These are phyloP conservation scores for Phaenicophaeus curvirostris DNA, from an alignment of 2,797 vertebrate species.

Conservation along the genomic window DNA sequence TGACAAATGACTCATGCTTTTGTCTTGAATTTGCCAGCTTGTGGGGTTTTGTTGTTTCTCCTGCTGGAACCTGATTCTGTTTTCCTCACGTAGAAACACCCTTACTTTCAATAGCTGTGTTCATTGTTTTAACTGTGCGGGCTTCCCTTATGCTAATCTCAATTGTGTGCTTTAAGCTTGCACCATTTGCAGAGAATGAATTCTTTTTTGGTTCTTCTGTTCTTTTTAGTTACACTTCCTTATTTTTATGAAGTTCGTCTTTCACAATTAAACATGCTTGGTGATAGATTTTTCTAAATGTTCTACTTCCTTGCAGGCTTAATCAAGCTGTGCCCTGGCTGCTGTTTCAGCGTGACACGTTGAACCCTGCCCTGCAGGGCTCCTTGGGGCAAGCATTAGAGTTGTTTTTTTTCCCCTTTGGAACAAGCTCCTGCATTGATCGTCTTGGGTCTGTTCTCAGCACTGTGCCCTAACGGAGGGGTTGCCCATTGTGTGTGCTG, in stretches of 20 bases:
- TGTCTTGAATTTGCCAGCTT: background rate
- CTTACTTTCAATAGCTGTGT: background rate
- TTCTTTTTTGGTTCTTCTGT: background rate
- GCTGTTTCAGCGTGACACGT: background rate
- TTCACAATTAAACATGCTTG: background rate
- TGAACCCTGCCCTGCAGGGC: background rate
- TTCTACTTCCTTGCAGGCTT: background rate
- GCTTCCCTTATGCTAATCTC: background rate
- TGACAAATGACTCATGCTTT: background rate
- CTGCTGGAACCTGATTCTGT: background rate
- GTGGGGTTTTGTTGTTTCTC: background rate
- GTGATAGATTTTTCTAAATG: background rate
- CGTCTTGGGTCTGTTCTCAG: background rate
- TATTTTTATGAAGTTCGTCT: conserved; percentile 20
- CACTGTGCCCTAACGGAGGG: background rate
- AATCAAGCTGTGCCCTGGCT: background rate
- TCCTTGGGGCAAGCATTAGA: background rate
- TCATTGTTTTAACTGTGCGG: background rate
- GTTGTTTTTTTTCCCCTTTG: background rate
- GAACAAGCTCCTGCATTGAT: background rate
- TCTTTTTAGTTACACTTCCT: background rate
- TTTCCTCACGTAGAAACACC: background rate
- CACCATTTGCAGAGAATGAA: background rate
- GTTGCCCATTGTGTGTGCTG: background rate
- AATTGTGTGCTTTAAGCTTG: background rate